These are phyloP conservation scores for Neopipo cinnamomea DNA, from an alignment of 2,113 vertebrate genomes.

Conservation along the genomic window DNA sequence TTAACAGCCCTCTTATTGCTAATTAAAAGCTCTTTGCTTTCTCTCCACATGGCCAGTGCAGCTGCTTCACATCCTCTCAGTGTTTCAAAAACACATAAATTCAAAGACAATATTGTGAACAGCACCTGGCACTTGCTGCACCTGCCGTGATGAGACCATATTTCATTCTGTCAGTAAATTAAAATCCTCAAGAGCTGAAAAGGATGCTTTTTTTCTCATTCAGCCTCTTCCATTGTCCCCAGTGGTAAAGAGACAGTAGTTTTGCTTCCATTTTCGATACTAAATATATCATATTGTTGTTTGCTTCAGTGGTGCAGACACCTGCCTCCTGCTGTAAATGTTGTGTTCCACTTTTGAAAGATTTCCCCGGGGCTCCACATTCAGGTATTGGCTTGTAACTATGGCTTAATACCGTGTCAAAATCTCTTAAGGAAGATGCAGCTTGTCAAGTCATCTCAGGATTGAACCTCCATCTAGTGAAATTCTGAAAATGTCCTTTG, in stretches of 20 bases:
- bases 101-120: conserved; percentile 83
- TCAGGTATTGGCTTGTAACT: conserved; percentile 88
- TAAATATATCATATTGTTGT: conserved; percentile 87
- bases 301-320: conserved; percentile 84
- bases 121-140: conserved; percentile 87
- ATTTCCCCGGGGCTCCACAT: conserved; percentile 86
- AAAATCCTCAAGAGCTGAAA: conserved; percentile 82
- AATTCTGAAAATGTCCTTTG: conserved; percentile 77
- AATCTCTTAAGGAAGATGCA: conserved; percentile 87
- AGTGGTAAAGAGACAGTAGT: conserved; percentile 76
- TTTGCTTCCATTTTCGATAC: conserved; percentile 84
- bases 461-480: conserved; percentile 72
- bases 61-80: conserved; percentile 82
- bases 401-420: conserved; percentile 89
- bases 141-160: conserved; percentile 82
- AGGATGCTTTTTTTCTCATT: conserved; percentile 68
- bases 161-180: conserved; percentile 92
- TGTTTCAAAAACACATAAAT: conserved; percentile 87
- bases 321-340: conserved; percentile 84
- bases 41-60: conserved; percentile 86
- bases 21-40: conserved; percentile 98
- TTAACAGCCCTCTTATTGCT: conserved; percentile 88
- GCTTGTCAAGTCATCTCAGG: conserved; percentile 79
- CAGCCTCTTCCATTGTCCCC: conserved; percentile 76
- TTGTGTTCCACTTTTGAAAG: conserved; percentile 79